Percentiles rank a stretch among this genome's conserved stretches.
These are phyloP conservation scores for Drosophila sordidula DNA, from an alignment of 2,888 invertebrate genomes.

Conservation along the genomic window DNA sequence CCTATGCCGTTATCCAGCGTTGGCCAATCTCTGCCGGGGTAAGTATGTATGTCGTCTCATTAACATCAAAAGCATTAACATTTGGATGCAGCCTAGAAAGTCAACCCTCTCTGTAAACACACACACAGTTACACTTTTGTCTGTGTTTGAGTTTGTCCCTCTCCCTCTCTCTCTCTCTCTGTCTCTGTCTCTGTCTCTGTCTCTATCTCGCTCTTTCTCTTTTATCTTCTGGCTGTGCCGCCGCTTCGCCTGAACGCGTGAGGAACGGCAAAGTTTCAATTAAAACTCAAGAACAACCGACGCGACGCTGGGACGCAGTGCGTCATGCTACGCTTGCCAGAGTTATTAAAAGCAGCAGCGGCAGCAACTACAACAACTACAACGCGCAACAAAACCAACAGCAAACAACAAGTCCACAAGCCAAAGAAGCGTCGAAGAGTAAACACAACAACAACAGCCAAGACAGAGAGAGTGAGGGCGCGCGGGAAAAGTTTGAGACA, in stretches of 20 bases:
- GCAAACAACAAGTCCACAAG: conserved; percentile 61
- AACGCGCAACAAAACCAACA: conserved; percentile 25
- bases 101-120: conserved; percentile 11
- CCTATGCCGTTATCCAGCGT: not conserved
- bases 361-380: conserved; percentile 29
- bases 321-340: conserved; percentile 64
- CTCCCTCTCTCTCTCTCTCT: not conserved
- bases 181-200: not conserved
- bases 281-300: conserved; percentile 58
- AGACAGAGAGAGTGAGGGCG: not conserved
- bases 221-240: conserved; percentile 29
- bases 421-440: conserved; percentile 65
- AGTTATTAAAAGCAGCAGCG: conserved; percentile 61
- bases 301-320: conserved; percentile 42
- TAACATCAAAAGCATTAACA: conserved; percentile 52
- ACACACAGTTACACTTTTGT: conserved; percentile 2
- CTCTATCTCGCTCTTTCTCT: not conserved
- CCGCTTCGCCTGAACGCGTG: conserved; percentile 59
- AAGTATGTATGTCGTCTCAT: conserved; percentile 44
- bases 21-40: conserved; percentile 4
- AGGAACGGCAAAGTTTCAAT: conserved; percentile 71
- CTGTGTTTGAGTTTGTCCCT: conserved; percentile 4
- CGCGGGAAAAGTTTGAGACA: conserved; percentile 43
- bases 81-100: conserved; percentile 56
- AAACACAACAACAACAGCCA: conserved; percentile 49